These are phyloP conservation scores for Daubentonia madagascariensis DNA, from an alignment of 2,113 vertebrate genomes.

Conservation along the genomic window DNA sequence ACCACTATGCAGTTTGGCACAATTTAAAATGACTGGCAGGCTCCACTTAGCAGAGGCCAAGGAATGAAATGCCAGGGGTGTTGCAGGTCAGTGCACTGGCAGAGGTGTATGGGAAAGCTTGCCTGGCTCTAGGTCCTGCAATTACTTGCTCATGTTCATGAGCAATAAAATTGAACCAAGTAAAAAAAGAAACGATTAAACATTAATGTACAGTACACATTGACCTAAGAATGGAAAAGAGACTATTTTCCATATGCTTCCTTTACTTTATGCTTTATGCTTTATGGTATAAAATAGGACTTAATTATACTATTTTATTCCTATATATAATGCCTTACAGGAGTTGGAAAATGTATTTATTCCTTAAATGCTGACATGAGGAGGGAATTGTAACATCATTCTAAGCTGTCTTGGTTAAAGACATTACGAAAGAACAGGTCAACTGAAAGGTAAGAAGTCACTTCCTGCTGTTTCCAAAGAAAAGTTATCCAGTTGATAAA, in stretches of 20 bases:
- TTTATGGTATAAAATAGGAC: neutral
- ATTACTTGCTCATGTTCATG: constrained; percentile 31
- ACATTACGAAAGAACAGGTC: neutral
- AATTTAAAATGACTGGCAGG: constrained; percentile 78
- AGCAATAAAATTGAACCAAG: constrained; percentile 62
- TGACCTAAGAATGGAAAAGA: neutral
- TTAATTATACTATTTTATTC: constrained; percentile 29
- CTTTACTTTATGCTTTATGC: constrained; percentile 33
- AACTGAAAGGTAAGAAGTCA: neutral
- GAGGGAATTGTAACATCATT: neutral
- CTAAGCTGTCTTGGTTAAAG: constrained; percentile 12
- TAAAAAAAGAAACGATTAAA: constrained; percentile 42
- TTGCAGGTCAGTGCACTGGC: constrained; percentile 75
- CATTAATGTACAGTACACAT: neutral
- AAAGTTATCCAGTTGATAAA: neutral
- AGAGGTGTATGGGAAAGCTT: constrained; percentile 64
- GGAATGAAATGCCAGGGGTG: constrained; percentile 72
- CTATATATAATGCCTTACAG: neutral
- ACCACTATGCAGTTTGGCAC: constrained; percentile 69
- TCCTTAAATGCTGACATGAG: neutral
- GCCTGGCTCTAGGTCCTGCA: constrained; percentile 42
- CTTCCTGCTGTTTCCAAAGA: neutral
- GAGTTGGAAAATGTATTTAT: neutral
- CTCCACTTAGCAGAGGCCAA: constrained; percentile 73
- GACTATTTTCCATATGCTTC: constrained; percentile 25